Evolutionary conservation across 2,113 vertebrate species (phyloP).

Genomic region (Corythaeola cristata): DNA sequence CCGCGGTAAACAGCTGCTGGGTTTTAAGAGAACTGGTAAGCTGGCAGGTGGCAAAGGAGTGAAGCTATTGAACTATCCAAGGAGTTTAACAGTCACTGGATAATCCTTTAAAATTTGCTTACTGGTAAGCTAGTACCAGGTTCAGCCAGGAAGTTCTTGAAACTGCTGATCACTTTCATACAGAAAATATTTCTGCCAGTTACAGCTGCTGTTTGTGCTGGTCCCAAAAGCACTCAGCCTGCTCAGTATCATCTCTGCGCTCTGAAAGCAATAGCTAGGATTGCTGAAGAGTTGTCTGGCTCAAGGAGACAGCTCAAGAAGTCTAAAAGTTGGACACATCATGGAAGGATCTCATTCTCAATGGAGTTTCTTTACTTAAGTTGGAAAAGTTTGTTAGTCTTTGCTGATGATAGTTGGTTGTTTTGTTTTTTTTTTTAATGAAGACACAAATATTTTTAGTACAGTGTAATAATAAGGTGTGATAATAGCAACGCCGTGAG

Average conservation of each 20-base stretch:
- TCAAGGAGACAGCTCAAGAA: not conserved
- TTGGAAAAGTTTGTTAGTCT: not conserved
- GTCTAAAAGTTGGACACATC: not conserved
- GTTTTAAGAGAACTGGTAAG: not conserved
- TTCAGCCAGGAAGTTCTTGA: not conserved
- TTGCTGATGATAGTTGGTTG: not conserved
- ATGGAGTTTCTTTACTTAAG: not conserved
- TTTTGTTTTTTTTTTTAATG: not conserved
- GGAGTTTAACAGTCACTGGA: not conserved
- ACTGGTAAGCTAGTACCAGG: not conserved
- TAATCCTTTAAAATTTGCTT: not conserved
- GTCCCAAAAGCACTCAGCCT: not conserved
- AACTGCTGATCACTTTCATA: not conserved
- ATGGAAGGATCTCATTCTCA: not conserved
- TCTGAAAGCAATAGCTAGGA: not conserved
- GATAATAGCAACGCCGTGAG: not conserved
- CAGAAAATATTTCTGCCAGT: not conserved
- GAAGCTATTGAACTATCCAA: not conserved
- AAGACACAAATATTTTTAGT: not conserved
- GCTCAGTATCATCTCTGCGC: not conserved
- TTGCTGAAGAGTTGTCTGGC: not conserved
- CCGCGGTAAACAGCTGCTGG: not conserved
- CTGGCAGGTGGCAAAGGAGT: not conserved
- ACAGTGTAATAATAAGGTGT: not conserved
- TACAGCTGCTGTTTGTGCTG: not conserved